Conservation (phyloP, 2,113 vertebrate species). For the Ammodytes dubius region DNA sequence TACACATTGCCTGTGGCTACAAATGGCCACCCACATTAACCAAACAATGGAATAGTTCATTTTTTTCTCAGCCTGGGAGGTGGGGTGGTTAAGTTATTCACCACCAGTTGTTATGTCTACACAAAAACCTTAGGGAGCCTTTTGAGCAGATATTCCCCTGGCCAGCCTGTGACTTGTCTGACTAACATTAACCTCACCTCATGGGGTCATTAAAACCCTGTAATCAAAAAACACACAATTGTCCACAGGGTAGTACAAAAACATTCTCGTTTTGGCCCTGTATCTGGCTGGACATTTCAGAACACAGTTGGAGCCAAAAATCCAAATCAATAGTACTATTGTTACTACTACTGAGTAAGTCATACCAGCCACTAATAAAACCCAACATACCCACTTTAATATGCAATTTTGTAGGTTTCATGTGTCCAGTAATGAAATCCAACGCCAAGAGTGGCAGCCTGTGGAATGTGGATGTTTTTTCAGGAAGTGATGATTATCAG, state of each 20-base stretch:
- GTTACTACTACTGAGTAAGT: constrained; percentile 16
- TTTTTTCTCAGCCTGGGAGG: background rate
- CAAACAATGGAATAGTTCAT: background rate
- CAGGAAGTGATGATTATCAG: constrained; percentile 75
- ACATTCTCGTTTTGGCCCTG: background rate
- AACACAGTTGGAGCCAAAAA: constrained; percentile 4
- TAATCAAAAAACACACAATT: background rate
- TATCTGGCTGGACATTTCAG: background rate
- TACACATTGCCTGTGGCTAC: background rate
- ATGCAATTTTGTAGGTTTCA: background rate
- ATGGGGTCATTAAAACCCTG: background rate
- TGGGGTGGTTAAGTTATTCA: background rate
- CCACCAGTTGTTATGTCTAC: background rate
- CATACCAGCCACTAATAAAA: background rate
- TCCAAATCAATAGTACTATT: constrained; percentile 10
- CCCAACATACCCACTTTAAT: background rate
- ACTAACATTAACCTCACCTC: background rate
- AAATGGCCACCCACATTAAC: background rate
- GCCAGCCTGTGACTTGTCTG: background rate
- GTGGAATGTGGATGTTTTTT: constrained; percentile 69
- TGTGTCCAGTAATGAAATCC: constrained; percentile 29
- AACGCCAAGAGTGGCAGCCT: constrained; percentile 15
- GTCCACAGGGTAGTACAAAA: background rate
- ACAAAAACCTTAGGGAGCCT: background rate
- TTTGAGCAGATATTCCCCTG: background rate